Evolutionary conservation across 1,140 invertebrate genomes (phyloP), one percentile per base, ranked within the genome.

Genomic region (Aphaenogaster ashmeadi): DNA sequence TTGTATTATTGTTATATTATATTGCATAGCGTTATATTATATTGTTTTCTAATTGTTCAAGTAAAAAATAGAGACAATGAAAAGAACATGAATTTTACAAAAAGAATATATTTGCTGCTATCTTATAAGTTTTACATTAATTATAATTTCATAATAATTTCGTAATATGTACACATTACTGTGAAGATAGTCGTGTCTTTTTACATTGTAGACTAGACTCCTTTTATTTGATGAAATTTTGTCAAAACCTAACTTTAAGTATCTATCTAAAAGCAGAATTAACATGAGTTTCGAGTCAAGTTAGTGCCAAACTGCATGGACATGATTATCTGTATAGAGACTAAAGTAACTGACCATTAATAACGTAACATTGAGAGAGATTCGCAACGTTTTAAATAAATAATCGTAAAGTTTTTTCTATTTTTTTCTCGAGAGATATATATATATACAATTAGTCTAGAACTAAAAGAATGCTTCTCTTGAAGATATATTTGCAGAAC

Each of bases 131-230:
- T 78, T 62, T 47, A 47, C 58, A 64, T 64, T 21, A 44, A 50
- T 41, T 44, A 27, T 56, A 58, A 75, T 78, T 78, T 47, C 9
- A 62, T 15, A 41, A 50, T 78, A 47, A 78, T 67, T 67, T 67
- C 1, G 18, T 38, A 21, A 33, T 78, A 78, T 78, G 15, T 47
- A 60, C 21, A 60, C n/a, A 15, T 60, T 62, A 60, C 13, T 44
- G 38, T 21, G 38, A 62, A 15, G 27, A 78, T 41, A 62, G 38
- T 47, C 38, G 7, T 78, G 38, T 62, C 21, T 78, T 62, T 21
- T 62, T 78, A 62, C 11, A 27, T 60, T 41, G 36, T 62, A 62
- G 58, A 60, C 56, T 78, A 62, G 38, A 47, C 75, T 62, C 15
- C 3, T 60, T 75, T 75, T n/a, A 60, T 78, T 78, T 33, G 13